Base-by-base conservation (phyloP, 2,888 invertebrate genomes). In the Unio pictorum region DNA sequence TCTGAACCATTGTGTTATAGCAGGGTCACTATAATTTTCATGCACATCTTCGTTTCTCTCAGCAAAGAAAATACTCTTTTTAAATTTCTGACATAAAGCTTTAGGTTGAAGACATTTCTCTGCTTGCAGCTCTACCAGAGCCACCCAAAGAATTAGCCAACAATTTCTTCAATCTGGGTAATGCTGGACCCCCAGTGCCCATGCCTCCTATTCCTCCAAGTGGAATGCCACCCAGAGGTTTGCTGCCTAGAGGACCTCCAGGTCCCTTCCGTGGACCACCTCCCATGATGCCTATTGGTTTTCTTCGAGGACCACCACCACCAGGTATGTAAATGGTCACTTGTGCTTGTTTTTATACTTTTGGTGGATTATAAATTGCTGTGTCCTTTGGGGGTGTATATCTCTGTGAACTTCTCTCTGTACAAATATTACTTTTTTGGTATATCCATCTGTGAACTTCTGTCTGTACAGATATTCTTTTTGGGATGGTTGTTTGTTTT, bases 141-240 rank as follows among this genome's bases (percentile, higher is more conserved):
- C 93, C 93, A 1, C 93, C 93, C 4, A 92, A 92, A 71, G 93
- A 93, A 82, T 82, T 91, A 61, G 84, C 87, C 55, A 93, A 93
- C 83, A 91, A 91, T 77, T 94, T 93, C 90, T 94, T 94, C 89
- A 94, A 94, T 84, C 87, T 94, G 62, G 92, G 86, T 55, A 85
- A 84, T 7, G 87, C 89, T 61, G 68, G 84, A 62, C 84, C 85
- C 61, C 85, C 81, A 6, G 80, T 83, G 66, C 70, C 79, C 15
- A 81, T 83, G 66, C 84, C 84, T 7, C 60, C 91, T 87, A 75
- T 82, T 76, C 34, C 90, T 88, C 79, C 79, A 93, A 0, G 91
- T 60, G 71, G 68, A 20, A n/a, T 74, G 74, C 79, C 79, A 91
- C 77, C 93, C 92, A 55, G 91, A 65, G 79, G 76, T 20, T 75